Evolutionary conservation across 1,140 invertebrate species (phyloP).

Genomic region (Leptinotarsa defecta): DNA sequence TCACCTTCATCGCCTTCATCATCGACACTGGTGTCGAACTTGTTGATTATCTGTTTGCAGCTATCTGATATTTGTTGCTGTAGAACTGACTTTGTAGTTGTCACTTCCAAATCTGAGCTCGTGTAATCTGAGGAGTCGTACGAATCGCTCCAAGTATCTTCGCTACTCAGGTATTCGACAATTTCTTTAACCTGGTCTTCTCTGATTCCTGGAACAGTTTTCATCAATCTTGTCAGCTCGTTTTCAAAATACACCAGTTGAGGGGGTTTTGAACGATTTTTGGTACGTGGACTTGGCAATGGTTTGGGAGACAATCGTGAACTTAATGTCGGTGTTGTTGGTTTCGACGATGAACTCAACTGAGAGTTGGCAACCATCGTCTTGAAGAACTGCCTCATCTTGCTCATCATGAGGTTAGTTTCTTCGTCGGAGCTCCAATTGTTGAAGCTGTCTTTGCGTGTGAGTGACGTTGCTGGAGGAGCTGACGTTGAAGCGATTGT

Average conservation of each 20-base stretch:
- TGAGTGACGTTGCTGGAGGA: slow-evolving; percentile 63
- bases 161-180: slow-evolving; percentile 87
- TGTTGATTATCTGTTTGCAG: slow-evolving; percentile 85
- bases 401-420: slow-evolving; percentile 93
- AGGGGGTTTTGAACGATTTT: slow-evolving; percentile 71
- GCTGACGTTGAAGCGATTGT: slow-evolving; percentile 36
- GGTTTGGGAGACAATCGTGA: slow-evolving; percentile 54
- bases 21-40: slow-evolving; percentile 69
- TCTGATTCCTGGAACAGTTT: slow-evolving; percentile 86
- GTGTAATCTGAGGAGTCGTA: slow-evolving; percentile 90
- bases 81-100: slow-evolving; percentile 69
- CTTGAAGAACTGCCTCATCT: slow-evolving; percentile 90
- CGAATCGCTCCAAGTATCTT: slow-evolving; percentile 91
- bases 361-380: slow-evolving; percentile 76
- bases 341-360: slow-evolving; percentile 52
- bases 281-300: slow-evolving; percentile 63
- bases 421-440: slow-evolving; percentile 93
- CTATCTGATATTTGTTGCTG: slow-evolving; percentile 86
- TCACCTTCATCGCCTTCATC: slow-evolving; percentile 64
- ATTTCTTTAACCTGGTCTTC: slow-evolving; percentile 90
- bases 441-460: slow-evolving; percentile 87
- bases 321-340: slow-evolving; percentile 60
- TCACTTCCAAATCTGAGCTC: slow-evolving; percentile 82
- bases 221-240: slow-evolving; percentile 87
- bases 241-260: slow-evolving; percentile 87